These are phyloP conservation scores for Drosophila pallidifrons DNA, from an alignment of 1,140 invertebrate species.

Conservation along the genomic window DNA sequence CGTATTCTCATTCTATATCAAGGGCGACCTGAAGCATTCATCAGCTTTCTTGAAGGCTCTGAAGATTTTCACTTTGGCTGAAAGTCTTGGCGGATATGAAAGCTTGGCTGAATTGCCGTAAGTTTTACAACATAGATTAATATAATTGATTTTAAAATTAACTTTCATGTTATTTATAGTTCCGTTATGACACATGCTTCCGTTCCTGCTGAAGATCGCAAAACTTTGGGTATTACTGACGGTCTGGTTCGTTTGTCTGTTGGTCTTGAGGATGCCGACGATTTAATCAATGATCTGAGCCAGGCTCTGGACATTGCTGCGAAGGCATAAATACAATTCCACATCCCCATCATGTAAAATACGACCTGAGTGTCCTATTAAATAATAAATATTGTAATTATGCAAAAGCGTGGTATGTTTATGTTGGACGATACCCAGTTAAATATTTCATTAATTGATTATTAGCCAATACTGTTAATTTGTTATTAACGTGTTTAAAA, in stretches of 20 bases:
- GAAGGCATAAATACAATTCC: constrained; percentile 41
- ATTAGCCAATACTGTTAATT: too few species aligned
- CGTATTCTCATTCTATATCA: constrained; percentile 95
- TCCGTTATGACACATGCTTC: constrained; percentile 94
- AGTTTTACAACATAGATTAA: constrained; percentile 84
- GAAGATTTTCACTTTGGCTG: constrained; percentile 95
- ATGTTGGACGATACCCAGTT: too few species aligned
- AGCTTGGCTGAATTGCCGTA: constrained; percentile 95
- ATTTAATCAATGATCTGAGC: constrained; percentile 95
- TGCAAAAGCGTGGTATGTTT: neutral
- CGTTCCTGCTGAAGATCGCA: constrained; percentile 90
- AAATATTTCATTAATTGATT: too few species aligned
- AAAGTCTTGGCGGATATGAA: constrained; percentile 98
- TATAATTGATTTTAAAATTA: neutral
- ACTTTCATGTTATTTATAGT: constrained; percentile 36
- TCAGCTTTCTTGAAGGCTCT: constrained; percentile 91
- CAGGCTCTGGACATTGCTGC: constrained; percentile 88
- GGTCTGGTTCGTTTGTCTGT: constrained; percentile 95
- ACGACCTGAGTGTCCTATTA: neutral
- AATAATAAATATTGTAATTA: neutral
- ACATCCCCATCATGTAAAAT: neutral
- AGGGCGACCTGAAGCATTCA: constrained; percentile 92
- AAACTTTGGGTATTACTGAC: constrained; percentile 93
- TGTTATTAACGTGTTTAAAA: too few species aligned
- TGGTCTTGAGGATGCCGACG: constrained; percentile 94